Percentiles rank a stretch among this genome's conserved stretches.
Conservation (phyloP, 1,140 invertebrate species). For the Anthonomus grandis region DNA sequence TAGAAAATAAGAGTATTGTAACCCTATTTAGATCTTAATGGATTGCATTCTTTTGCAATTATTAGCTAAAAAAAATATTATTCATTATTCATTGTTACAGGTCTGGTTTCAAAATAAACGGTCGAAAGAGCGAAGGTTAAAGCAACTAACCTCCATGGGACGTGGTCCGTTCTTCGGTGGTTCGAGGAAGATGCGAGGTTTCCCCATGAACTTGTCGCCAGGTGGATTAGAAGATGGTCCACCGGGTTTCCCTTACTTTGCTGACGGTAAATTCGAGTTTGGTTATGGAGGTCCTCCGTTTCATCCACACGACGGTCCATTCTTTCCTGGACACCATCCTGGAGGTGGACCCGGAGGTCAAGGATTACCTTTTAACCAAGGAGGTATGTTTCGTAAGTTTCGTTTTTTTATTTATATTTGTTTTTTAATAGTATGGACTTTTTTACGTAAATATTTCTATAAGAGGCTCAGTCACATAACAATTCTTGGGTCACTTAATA, state of each 20-base stretch:
- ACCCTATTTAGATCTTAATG: too few species aligned
- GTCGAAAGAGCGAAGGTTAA: slow-evolving; percentile 93
- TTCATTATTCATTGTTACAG: slow-evolving; percentile 56
- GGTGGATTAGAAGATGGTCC: slow-evolving; percentile 76
- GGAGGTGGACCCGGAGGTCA: slow-evolving; percentile 70
- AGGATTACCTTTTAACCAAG: slow-evolving; percentile 69
- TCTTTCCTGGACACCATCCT: slow-evolving; percentile 76
- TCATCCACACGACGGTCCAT: slow-evolving; percentile 79
- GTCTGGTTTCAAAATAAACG: slow-evolving; percentile 99
- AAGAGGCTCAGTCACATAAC: too few species aligned
- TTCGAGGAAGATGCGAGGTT: slow-evolving; percentile 85
- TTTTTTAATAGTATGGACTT: too few species aligned
- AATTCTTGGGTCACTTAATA: too few species aligned
- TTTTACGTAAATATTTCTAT: too few species aligned
- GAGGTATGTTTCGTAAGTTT: slow-evolving; percentile 54
- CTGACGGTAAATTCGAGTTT: slow-evolving; percentile 86
- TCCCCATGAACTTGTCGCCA: slow-evolving; percentile 84
- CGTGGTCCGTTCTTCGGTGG: slow-evolving; percentile 84
- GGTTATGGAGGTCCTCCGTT: slow-evolving; percentile 80
- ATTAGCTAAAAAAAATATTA: too few species aligned
- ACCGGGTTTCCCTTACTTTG: slow-evolving; percentile 82
- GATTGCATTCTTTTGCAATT: too few species aligned
- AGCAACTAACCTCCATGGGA: slow-evolving; percentile 90
- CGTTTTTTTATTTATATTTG: too few species aligned
- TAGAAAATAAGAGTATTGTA: too few species aligned